Evolutionary conservation across 2,888 invertebrate genomes (phyloP), one percentile per base, ranked within the genome.

Genomic region (Dolomedes plantarius): DNA sequence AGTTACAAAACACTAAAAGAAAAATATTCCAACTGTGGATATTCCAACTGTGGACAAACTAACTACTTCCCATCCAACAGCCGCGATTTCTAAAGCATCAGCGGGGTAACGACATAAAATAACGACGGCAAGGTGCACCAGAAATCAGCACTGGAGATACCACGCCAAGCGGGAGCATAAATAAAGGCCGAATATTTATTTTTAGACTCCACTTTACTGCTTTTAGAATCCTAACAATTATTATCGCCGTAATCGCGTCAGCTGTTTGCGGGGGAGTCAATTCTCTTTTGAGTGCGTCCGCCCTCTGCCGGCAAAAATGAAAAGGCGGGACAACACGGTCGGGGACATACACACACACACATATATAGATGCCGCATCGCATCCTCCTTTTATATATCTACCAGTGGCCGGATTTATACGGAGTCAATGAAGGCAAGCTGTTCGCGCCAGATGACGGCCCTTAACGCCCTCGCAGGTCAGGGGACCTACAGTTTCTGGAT

Each of bases 391-490:
- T 62, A 79, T 80, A 72, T 64, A 62, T 68, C 72, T 7, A 28
- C 32, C 62, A 62, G 69, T 75, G 74, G 81, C 75, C 69, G 73
- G 73, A 23, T 46, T 71, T 79, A 72, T 77, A 79, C 50, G 77
- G 31, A 86, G 80, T 86, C 86, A 75, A 86, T 86, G 80, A 86
- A 72, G 80, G 86, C 75, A 76, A 80, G 86, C 86, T 86, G 86
- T 86, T 79, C 23, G 71, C 67, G 39, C 86, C 86, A 86, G 86
- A 79, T 86, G 86, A 80, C 86, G 86, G 68, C 28, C 31, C 41
- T 65, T 16, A n/a, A 32, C 28, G 64, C 75, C 64, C 71, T 82
- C 76, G 71, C 65, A 73, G 83, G 83, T 85, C 83, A 85, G 77
- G 28, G 73, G 27, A 28, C 27, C 31, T 28, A 31, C 31, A 50